Conservation (phyloP, 92 coral and sea anemone species). For the Parazoanthus darwini region DNA sequence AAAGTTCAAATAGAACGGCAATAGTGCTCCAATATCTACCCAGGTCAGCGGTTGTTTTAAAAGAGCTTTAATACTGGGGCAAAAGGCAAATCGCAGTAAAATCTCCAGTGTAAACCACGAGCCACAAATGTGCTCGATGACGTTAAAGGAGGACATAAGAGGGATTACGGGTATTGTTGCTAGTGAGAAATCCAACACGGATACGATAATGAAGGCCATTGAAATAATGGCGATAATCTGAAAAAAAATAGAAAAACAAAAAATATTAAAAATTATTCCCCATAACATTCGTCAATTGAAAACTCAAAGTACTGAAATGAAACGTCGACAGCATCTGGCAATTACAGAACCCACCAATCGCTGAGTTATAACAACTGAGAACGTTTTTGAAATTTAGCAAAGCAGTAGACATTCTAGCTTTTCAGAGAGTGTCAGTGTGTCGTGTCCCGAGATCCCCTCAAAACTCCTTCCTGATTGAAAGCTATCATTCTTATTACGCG, state of each 20-base stretch:
- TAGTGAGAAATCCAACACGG: conserved; percentile 62
- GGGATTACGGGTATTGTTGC: conserved; percentile 60
- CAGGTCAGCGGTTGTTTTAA: conserved; percentile 69
- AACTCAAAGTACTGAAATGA: no score
- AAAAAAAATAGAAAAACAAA: background rate
- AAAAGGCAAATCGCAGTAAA: conserved; percentile 58
- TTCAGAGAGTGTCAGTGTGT: no score
- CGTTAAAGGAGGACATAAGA: conserved; percentile 42
- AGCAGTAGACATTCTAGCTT: no score
- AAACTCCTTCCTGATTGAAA: no score
- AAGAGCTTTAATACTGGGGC: conserved; percentile 58
- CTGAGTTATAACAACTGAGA: no score
- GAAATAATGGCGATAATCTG: conserved; percentile 65
- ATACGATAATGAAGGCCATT: conserved; percentile 59
- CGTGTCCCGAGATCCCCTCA: no score
- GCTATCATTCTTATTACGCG: no score
- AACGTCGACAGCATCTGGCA: no score
- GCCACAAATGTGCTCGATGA: conserved; percentile 64
- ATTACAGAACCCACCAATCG: no score
- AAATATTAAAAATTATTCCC: background rate
- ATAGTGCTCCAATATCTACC: conserved; percentile 76
- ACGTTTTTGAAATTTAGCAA: no score
- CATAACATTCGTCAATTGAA: no score
- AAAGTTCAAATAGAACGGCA: conserved; percentile 71
- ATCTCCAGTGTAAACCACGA: conserved; percentile 72